Evolutionary conservation across 2,888 invertebrate species (phyloP), one percentile per base, ranked within the genome.

Genomic region (Callyntrura sp.): DNA sequence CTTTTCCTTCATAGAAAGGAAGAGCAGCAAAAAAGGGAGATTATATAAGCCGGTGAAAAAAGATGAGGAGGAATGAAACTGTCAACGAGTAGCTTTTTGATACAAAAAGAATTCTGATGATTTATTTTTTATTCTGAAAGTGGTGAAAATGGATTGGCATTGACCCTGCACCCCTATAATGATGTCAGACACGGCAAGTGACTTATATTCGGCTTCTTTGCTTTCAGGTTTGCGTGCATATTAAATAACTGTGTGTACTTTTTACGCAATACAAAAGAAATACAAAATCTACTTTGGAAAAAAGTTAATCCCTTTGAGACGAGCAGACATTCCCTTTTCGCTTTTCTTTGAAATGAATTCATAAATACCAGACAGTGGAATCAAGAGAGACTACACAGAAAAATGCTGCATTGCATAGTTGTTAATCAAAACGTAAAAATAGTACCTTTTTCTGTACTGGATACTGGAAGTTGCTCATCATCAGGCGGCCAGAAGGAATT

Each of bases 101-200:
- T 86, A 12, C 11, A 60, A 60, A 78, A 78, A 25, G 48, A 48
- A 12, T 45, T 45, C 8, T 35, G 11, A 43, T 43, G 43, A 81
- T 62, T 62, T 45, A 62, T 62, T 81, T 62, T 35, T n/a, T 35
- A n/a, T 25, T 20, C 20, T 51, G 1, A 79, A 65, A 23, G 23
- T 73, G 45, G 62, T 79, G 45, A 78, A 70, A 55, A 73, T 73
- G 84, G 78, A 0, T 81, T 79, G 85, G 25, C 88, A 84, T 70
- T 90, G 90, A 90, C 90, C 90, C 81, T 85, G 45, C 85, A 85
- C 25, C 81, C 55, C 28, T 9, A 79, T 81, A 81, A 90, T 89
- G 70, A 89, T 89, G 68, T 70, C 70, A 81, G 79, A 60, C 55
- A 28, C 57, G 45, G 28, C 51, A 43, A 83, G 76, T 73, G 76